Conservation (phyloP, 2,113 vertebrate genomes). For the Cercopithecus mona region DNA sequence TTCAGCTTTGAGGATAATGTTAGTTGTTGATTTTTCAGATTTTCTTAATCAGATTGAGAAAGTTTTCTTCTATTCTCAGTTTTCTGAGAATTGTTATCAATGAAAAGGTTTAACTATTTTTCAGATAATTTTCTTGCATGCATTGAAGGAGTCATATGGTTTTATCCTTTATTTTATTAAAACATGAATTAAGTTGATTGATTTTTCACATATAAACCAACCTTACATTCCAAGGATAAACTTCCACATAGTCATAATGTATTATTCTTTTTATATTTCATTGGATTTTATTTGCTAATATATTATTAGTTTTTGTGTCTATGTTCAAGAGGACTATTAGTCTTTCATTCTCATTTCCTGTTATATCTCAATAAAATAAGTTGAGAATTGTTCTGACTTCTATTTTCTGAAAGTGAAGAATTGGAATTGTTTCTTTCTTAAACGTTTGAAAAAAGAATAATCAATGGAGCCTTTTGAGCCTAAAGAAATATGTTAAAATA, state of each 20-base stretch:
- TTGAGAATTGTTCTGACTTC: not conserved
- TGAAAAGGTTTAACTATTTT: not conserved
- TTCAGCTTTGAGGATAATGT: not conserved
- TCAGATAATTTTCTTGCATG: not conserved
- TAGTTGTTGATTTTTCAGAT: not conserved
- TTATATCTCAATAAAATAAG: not conserved
- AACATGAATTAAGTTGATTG: not conserved
- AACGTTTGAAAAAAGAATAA: not conserved
- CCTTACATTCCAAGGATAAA: not conserved
- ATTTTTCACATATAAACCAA: not conserved
- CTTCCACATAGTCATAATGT: not conserved
- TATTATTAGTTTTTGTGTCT: not conserved
- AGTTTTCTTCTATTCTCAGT: not conserved
- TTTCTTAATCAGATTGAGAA: not conserved
- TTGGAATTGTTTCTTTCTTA: not conserved
- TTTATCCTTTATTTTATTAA: not conserved
- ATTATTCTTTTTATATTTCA: not conserved
- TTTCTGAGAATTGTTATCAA: not conserved
- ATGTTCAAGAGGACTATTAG: not conserved
- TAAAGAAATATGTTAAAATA: not conserved
- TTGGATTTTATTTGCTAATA: not conserved
- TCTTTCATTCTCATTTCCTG: not conserved
- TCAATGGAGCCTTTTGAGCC: not conserved
- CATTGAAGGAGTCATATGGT: not conserved
- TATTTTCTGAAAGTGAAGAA: not conserved